These are phyloP conservation scores for Melinaea menophilus DNA, from an alignment of 2,888 invertebrate species.

Conservation along the genomic window DNA sequence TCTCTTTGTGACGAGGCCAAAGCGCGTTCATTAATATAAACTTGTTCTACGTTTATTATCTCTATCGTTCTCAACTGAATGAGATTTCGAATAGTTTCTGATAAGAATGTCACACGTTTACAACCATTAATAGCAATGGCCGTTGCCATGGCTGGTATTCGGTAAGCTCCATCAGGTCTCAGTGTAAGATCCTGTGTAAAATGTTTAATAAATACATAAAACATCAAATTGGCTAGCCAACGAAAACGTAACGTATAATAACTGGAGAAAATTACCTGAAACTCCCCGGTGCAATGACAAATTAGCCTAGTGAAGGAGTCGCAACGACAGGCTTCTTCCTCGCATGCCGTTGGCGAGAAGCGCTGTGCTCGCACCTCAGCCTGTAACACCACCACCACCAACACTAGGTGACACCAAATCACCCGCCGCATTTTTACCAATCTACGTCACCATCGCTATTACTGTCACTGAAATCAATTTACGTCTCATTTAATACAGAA, in stretches of 20 bases:
- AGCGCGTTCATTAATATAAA: slow-evolving; percentile 80
- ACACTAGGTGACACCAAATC: slow-evolving; percentile 57
- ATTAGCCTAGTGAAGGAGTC: slow-evolving; percentile 76
- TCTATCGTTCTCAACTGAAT: slow-evolving; percentile 80
- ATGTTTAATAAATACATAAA: background rate
- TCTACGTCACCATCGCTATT: slow-evolving; percentile 69
- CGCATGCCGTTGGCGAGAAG: slow-evolving; percentile 64
- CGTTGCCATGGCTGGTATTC: slow-evolving; percentile 72
- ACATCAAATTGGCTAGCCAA: no score
- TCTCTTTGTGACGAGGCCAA: slow-evolving; percentile 81
- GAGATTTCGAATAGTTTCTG: slow-evolving; percentile 79
- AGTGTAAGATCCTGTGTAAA: slow-evolving; percentile 77
- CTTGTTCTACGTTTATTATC: slow-evolving; percentile 79
- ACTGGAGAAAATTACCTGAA: slow-evolving; percentile 52
- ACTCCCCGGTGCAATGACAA: slow-evolving; percentile 74
- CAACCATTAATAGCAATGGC: slow-evolving; percentile 83
- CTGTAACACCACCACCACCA: slow-evolving; percentile 46
- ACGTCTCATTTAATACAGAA: slow-evolving; percentile 10
- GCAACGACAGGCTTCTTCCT: slow-evolving; percentile 76
- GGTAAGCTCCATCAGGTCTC: slow-evolving; percentile 75
- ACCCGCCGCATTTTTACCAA: slow-evolving; percentile 55
- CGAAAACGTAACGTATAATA: no score
- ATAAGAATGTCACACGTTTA: slow-evolving; percentile 76
- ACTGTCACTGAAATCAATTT: slow-evolving; percentile 32
- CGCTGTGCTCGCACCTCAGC: slow-evolving; percentile 44